Evolutionary conservation across 2,888 invertebrate genomes (phyloP).

Genomic region (Andricus curvator): DNA sequence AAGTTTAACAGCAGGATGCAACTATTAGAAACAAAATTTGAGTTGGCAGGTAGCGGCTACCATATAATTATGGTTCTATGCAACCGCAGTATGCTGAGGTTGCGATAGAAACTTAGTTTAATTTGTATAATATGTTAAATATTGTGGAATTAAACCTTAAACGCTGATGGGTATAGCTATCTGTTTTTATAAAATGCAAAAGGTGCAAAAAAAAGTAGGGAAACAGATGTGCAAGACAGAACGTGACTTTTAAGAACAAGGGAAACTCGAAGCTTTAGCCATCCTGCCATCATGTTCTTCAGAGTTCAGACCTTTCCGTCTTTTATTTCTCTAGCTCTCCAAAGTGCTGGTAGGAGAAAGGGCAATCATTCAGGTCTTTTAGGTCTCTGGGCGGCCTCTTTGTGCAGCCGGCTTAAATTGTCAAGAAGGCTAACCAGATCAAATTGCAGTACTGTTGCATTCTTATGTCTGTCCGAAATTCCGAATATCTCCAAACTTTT

Average conservation of each 20-base stretch:
- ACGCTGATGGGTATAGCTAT: no score
- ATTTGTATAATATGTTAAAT: no score
- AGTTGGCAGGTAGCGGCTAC: no score
- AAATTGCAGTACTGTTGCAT: slow-evolving; percentile 6
- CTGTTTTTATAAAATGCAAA: not conserved
- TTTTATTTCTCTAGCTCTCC: not conserved
- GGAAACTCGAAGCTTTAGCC: not conserved
- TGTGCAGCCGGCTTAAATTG: slow-evolving; percentile 2
- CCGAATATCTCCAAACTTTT: not conserved
- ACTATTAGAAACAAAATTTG: no score
- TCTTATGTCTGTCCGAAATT: no score
- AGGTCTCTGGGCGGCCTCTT: not conserved
- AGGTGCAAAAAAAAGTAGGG: not conserved
- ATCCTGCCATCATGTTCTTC: not conserved
- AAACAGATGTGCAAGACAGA: not conserved
- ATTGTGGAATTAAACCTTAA: no score
- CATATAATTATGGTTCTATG: no score
- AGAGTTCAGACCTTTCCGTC: not conserved
- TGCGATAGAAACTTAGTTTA: no score
- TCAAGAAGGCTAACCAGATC: slow-evolving; percentile 7
- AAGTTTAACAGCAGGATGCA: not conserved
- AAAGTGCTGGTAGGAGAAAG: not conserved
- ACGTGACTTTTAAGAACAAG: not conserved
- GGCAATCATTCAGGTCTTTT: slow-evolving; percentile 6
- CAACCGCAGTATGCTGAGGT: no score